A percentile compares a stretch with the other conserved stretches of the same genome.
Evolutionary conservation across 2,888 invertebrate species (phyloP).

Genomic region (Diadegma fenestrale): DNA sequence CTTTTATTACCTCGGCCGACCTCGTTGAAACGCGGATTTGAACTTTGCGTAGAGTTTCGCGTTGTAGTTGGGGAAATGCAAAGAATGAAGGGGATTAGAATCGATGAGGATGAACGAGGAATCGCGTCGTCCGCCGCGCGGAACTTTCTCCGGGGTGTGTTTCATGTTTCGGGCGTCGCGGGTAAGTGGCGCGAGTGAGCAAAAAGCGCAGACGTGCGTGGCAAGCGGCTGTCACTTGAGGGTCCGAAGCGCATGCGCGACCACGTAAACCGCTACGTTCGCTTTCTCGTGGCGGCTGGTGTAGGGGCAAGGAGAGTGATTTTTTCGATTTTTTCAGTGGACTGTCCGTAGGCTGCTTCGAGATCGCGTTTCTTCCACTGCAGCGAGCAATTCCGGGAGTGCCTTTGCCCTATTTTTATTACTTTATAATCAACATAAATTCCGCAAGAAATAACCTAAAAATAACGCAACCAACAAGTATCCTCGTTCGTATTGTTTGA

Average conservation of each 20-base stretch:
- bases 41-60: background rate
- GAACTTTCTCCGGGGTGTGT: background rate
- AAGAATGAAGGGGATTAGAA: background rate
- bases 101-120: background rate
- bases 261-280: conserved; percentile 67
- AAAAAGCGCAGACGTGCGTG: conserved; percentile 64
- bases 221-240: conserved; percentile 42
- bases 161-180: background rate
- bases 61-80: background rate
- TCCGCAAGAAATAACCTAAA: background rate
- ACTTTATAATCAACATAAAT: background rate
- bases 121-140: background rate
- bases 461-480: background rate
- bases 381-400: conserved; percentile 3
- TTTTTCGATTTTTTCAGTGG: conserved; percentile 17
- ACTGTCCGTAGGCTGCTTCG: conserved; percentile 16
- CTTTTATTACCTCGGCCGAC: too few relatives aligned
- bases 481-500: background rate
- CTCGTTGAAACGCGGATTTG: background rate
- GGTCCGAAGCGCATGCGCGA: conserved; percentile 69
- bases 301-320: background rate
- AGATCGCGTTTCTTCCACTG: conserved; percentile 15
- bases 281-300: background rate
- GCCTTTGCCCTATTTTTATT: conserved; percentile 10
- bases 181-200: background rate